A percentile compares a stretch with the other conserved stretches of the same genome.
These are phyloP conservation scores for Tapirus terrestris DNA, from an alignment of 2,113 vertebrate species.

Conservation along the genomic window DNA sequence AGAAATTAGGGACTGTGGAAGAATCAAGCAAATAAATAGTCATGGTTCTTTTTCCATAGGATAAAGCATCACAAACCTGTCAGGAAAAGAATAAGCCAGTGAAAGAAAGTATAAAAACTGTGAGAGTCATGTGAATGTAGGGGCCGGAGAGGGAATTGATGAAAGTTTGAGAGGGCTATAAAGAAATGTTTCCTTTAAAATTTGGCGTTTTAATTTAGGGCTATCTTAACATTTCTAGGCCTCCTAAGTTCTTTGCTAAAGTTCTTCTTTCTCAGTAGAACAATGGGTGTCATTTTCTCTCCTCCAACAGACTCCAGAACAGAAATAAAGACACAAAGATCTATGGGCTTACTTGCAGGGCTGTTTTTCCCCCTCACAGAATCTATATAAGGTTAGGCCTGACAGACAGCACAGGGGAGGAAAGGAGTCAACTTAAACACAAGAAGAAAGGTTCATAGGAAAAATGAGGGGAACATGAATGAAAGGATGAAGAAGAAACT, in stretches of 20 bases:
- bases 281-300: not conserved
- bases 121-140: not conserved
- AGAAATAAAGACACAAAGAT: not conserved
- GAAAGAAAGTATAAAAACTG: not conserved
- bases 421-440: not conserved
- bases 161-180: not conserved
- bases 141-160: not conserved
- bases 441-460: not conserved
- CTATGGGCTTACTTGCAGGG: not conserved
- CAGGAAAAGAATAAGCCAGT: not conserved
- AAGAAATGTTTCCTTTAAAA: conserved; percentile 41
- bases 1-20: not conserved
- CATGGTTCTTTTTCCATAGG: not conserved
- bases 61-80: not conserved
- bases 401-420: not conserved
- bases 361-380: not conserved
- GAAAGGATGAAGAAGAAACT: not conserved
- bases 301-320: not conserved
- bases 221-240: not conserved
- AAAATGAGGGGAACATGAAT: not conserved
- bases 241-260: conserved; percentile 12
- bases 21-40: conserved; percentile 36
- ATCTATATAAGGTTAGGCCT: not conserved
- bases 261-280: not conserved
- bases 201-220: not conserved